Evolutionary conservation across 37 sponge, comb jelly and placozoan species (phyloP), one percentile per base, ranked within the genome.

Genomic region (Oopsacas minuta): DNA sequence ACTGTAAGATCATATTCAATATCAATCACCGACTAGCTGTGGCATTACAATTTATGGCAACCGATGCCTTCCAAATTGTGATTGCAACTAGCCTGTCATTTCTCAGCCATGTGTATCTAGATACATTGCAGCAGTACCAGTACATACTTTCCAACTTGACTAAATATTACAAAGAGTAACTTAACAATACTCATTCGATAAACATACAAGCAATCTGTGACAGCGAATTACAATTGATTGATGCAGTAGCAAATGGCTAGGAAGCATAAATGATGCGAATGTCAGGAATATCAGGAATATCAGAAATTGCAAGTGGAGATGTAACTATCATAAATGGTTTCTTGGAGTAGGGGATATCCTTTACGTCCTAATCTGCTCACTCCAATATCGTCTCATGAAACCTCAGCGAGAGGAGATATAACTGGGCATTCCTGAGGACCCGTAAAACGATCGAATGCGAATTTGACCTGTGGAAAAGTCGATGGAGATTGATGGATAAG

Each of bases 21-120:
- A 61, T 34, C 75, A 61, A 61, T 34, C 28, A 61, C 75, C 75
- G 28, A 61, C 75, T 61, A 61, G 75, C 32, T 61, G 75, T 61
- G 75, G 75, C 75, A 34, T 61, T 61, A 61, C 75, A 61, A 61
- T 61, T 61, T 61, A 61, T 61, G 75, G 75, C 75, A 61, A 61
- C 75, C 75, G 75, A 34, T 61, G 28, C 75, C 22, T 61, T 61
- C 28, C 75, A 61, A 12, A 61, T 34, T 61, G 75, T 61, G 28
- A 61, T 61, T 34, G 75, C 75, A 61, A 61, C 75, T 61, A 34
- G 17, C 75, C 75, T 61, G 75, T 25, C 28, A 61, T 61, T 32
- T 61, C 75, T 61, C 75, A 61, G 75, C 30, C 20, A 32, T 61
- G 32, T 61, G 75, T 61, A 61, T 61, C 75, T 61, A 61, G 75